Percentiles rank a stretch among this genome's conserved stretches.
These are phyloP conservation scores for Pogoniulus pusillus DNA, from an alignment of 2,797 vertebrate genomes.

Conservation along the genomic window DNA sequence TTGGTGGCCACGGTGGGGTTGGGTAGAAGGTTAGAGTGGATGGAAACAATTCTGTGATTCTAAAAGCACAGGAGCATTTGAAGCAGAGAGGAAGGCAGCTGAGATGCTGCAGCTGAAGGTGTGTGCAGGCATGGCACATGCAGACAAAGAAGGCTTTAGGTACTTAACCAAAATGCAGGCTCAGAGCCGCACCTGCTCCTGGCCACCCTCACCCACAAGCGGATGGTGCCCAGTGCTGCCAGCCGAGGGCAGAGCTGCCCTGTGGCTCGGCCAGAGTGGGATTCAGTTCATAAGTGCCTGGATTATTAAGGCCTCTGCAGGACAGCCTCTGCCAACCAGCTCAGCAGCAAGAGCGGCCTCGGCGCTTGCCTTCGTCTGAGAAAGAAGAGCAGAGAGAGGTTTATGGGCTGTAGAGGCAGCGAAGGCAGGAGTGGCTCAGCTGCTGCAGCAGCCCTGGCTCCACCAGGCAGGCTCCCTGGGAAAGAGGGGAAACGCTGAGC, in stretches of 20 bases:
- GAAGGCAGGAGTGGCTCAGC: constrained; percentile 7
- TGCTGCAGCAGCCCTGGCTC: neutral
- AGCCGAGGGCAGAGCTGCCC: neutral
- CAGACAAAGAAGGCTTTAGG: neutral
- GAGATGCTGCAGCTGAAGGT: neutral
- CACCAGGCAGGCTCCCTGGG: neutral
- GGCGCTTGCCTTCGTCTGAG: neutral
- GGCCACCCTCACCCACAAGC: neutral
- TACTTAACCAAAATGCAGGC: neutral
- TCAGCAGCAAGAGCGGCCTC: neutral
- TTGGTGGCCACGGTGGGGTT: no score
- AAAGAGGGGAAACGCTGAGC: neutral
- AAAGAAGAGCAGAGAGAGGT: constrained; percentile 7
- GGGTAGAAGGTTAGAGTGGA: no score
- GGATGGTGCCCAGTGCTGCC: constrained; percentile 7
- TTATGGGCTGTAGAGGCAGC: neutral
- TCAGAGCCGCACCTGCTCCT: neutral
- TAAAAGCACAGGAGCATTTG: no score
- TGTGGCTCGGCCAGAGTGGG: constrained; percentile 19
- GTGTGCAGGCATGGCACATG: neutral
- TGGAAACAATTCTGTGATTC: no score
- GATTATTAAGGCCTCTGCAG: constrained; percentile 54
- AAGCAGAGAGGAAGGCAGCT: neutral
- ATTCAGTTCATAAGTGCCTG: constrained; percentile 59
- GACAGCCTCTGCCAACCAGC: constrained; percentile 5